These are phyloP conservation scores for Brachionus sp. DNA, from an alignment of 1,140 invertebrate genomes.

Conservation along the genomic window DNA sequence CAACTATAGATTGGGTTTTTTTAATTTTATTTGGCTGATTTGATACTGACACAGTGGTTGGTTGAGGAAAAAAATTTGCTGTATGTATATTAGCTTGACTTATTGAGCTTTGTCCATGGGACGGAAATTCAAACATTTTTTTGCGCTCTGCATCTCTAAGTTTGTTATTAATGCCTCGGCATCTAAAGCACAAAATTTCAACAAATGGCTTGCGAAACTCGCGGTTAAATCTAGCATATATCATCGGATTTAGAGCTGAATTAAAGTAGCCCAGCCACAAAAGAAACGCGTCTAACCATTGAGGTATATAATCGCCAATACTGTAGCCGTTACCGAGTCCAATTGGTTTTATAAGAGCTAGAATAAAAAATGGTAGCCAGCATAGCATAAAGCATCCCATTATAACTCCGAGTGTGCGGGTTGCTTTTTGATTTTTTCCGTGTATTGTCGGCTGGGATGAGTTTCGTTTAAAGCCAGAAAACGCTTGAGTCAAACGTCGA, in stretches of 20 bases:
- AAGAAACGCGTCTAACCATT: slow-evolving; percentile 55
- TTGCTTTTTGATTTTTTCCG: slow-evolving; percentile 68
- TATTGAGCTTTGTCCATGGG: neutral
- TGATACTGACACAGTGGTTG: neutral
- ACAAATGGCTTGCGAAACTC: slow-evolving; percentile 62
- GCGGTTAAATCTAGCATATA: slow-evolving; percentile 63
- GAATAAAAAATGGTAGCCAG: slow-evolving; percentile 65
- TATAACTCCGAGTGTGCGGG: slow-evolving; percentile 71
- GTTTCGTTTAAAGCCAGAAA: slow-evolving; percentile 16
- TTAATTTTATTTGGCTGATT: neutral
- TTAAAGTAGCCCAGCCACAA: slow-evolving; percentile 62
- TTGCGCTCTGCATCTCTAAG: slow-evolving; percentile 5
- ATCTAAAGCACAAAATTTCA: slow-evolving; percentile 62
- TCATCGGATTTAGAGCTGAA: slow-evolving; percentile 63
- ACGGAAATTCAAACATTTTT: slow-evolving; percentile 17
- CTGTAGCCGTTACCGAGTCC: neutral
- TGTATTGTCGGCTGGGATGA: neutral
- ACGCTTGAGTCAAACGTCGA: slow-evolving; percentile 3
- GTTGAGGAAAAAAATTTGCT: neutral
- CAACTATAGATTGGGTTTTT: neutral
- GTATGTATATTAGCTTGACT: neutral
- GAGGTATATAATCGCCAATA: slow-evolving; percentile 50
- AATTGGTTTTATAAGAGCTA: slow-evolving; percentile 63
- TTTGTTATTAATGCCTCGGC: slow-evolving; percentile 56
- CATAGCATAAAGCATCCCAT: slow-evolving; percentile 65